These are phyloP conservation scores for Dromiciops gliroides DNA, from an alignment of 2,113 vertebrate species.

Conservation along the genomic window DNA sequence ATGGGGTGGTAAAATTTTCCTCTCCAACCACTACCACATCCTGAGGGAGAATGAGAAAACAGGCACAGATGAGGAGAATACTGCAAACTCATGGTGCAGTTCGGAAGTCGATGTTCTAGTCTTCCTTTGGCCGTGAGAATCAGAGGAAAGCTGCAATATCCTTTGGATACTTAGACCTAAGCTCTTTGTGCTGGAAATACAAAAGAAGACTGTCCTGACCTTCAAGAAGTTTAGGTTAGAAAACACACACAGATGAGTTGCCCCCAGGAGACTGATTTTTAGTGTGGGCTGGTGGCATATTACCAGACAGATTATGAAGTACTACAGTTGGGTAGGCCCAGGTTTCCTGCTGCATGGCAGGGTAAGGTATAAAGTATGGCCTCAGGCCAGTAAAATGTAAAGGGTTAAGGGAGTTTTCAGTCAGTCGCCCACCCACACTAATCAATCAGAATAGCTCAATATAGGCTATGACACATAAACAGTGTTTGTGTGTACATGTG, in stretches of 20 bases:
- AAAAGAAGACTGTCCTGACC: background rate
- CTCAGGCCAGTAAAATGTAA: background rate
- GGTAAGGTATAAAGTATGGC: background rate
- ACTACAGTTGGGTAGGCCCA: background rate
- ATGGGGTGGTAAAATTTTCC: conserved; percentile 96
- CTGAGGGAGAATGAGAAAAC: conserved; percentile 77
- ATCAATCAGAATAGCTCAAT: background rate
- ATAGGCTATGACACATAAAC: background rate
- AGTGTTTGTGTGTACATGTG: too few species aligned
- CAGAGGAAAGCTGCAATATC: background rate
- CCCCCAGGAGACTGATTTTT: background rate
- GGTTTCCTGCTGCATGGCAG: background rate
- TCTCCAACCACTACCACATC: conserved; percentile 95
- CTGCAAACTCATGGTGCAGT: fast-evolving
- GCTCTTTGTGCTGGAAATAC: background rate
- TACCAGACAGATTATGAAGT: background rate
- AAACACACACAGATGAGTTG: background rate
- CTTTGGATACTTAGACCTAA: too few species aligned
- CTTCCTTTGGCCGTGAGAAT: background rate
- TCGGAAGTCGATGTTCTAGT: background rate
- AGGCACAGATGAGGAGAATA: fast-evolving
- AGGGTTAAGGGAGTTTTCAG: background rate
- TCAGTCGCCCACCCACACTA: background rate
- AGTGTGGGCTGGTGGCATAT: background rate
- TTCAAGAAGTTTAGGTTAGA: background rate